Base-by-base conservation (phyloP, 1,140 invertebrate species). In the Drosophila erecta region DNA sequence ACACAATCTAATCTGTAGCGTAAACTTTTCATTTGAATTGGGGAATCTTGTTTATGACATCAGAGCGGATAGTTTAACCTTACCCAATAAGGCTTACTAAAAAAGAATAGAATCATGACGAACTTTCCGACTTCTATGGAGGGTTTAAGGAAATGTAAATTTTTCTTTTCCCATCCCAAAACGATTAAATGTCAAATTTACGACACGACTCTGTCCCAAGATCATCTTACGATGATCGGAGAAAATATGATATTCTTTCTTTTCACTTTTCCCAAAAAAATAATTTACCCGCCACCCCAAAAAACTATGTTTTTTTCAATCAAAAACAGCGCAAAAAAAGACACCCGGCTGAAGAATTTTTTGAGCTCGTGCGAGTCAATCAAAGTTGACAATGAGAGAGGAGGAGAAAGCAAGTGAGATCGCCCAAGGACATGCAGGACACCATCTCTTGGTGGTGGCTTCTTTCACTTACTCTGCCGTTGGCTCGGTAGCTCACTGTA, bases 131-230 rank as follows among this genome's bases (percentile, higher is more conserved):
- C 35, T 40, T 38, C 20, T 51, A 43, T 61, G 15, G 14, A 35
- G 27, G 43, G 15, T 12, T 24, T 35, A 17, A 27, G 5, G 0
- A 24, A 74, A 74, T 75, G 35, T 53, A 17, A 74, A 75, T 74
- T 57, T 61, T 49, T 41, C 15, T 11, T 15, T 27, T 10, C 38
- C 7, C 35, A 73, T 30, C 50, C 46, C 55, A 56, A 72, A 76
- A 53, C 83, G 76, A 89, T 87, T 89, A 87, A 87, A 76, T 89
- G 78, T 89, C 84, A 87, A 87, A 89, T 87, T 87, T 87, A 87
- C 83, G 83, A 87, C 73, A 74, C n/a, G 58, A 55, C 38, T 53
- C 20, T 11, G 37, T 38, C 70, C 73, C 58, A 57, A 76, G 80
- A 87, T 87, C 83, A 87, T 65, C 80, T 87, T 87, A 89, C 83